These are phyloP conservation scores for Caenorhabditis afra DNA, from an alignment of 2,888 invertebrate genomes.

Conservation along the genomic window DNA sequence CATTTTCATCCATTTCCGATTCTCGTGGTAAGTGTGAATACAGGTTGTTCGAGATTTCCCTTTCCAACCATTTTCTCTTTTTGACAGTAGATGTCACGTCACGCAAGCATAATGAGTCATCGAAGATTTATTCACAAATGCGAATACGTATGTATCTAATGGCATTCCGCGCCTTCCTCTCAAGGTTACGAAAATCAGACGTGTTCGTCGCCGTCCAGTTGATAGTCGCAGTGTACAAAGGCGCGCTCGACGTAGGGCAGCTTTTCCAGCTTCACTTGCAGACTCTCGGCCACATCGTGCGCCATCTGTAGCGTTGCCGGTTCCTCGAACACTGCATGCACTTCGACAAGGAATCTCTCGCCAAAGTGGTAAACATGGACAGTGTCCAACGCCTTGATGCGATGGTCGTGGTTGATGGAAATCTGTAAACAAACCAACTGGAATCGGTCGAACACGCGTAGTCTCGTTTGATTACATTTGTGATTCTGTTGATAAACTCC, in stretches of 20 bases:
- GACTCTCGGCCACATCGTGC: constrained; percentile 81
- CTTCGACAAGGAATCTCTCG: constrained; percentile 80
- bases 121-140: constrained; percentile 46
- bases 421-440: constrained; percentile 57
- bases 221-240: constrained; percentile 76
- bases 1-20: neutral
- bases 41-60: neutral
- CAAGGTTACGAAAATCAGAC: constrained; percentile 56
- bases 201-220: constrained; percentile 74
- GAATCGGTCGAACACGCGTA: constrained; percentile 3
- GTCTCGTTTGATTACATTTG: constrained; percentile 50
- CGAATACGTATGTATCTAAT: constrained; percentile 1
- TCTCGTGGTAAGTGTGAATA: constrained; percentile 13
- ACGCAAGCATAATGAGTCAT: constrained; percentile 20
- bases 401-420: constrained; percentile 70
- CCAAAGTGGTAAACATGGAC: constrained; percentile 82
- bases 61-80: neutral
- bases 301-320: constrained; percentile 81
- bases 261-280: constrained; percentile 81
- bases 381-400: constrained; percentile 80
- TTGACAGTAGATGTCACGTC: neutral
- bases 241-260: constrained; percentile 75
- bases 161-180: constrained; percentile 5
- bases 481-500: constrained; percentile 70
- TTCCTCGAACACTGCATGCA: constrained; percentile 81